phyloP scores from a whole-genome alignment of 2,888 invertebrate genomes.

The Boloria selene region DNA sequence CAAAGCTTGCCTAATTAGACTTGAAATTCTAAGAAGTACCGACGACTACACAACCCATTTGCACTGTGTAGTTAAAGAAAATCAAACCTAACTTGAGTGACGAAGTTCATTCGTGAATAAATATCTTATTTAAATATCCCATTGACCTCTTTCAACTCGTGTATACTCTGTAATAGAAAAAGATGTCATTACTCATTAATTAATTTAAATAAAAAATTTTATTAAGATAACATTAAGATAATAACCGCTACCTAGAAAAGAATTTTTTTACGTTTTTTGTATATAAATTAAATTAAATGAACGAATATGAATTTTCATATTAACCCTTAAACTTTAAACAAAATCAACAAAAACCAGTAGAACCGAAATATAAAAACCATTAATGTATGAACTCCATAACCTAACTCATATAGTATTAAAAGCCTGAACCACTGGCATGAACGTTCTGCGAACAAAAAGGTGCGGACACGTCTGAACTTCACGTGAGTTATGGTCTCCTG shows the following conservation, averaged over 20 bases:
- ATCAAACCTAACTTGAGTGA: too few relatives aligned
- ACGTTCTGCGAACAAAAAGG: slow-evolving; percentile 42
- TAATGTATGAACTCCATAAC: slow-evolving; percentile 14
- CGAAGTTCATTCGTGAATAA: too few relatives aligned
- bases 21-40: slow-evolving; percentile 31
- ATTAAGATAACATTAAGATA: too few relatives aligned
- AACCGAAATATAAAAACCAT: background rate
- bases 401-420: slow-evolving; percentile 34
- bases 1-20: slow-evolving; percentile 33
- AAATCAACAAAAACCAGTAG: background rate
- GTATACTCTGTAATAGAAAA: too few relatives aligned
- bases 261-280: too few relatives aligned
- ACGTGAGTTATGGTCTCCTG: slow-evolving; percentile 63
- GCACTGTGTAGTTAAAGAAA: too few relatives aligned
- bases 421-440: slow-evolving; percentile 38
- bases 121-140: too few relatives aligned
- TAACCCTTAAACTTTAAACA: background rate
- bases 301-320: background rate
- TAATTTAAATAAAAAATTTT: too few relatives aligned
- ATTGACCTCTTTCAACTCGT: too few relatives aligned
- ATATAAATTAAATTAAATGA: too few relatives aligned
- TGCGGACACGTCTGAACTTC: slow-evolving; percentile 56
- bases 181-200: too few relatives aligned
- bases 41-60: slow-evolving; percentile 26
- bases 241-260: too few relatives aligned